Conservation (phyloP, 2,113 vertebrate genomes). For the Sander vitreus region DNA sequence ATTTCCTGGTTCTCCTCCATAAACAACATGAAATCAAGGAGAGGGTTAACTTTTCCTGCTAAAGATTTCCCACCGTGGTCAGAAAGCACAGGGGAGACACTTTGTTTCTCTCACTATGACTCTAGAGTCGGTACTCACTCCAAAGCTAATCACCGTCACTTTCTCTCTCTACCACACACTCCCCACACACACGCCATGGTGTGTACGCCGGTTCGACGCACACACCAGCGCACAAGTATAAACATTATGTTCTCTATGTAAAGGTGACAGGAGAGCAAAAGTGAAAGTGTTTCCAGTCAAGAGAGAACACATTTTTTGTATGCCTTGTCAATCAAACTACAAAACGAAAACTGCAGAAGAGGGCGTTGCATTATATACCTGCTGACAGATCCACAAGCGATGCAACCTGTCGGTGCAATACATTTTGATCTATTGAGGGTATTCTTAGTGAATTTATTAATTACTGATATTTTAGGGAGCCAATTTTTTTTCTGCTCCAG, state of each 20-base stretch:
- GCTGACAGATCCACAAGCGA: conserved; percentile 44
- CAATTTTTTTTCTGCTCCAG: neutral
- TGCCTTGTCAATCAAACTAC: conserved; percentile 11
- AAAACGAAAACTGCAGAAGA: neutral
- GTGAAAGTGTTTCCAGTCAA: neutral
- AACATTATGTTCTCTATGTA: neutral
- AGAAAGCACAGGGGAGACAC: too few relatives aligned
- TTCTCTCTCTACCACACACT: too few relatives aligned
- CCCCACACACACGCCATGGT: too few relatives aligned
- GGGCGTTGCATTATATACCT: neutral
- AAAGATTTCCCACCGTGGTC: too few relatives aligned
- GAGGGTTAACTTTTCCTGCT: too few relatives aligned
- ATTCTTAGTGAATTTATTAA: neutral
- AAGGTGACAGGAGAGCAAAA: neutral
- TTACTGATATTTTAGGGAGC: neutral
- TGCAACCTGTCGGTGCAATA: neutral
- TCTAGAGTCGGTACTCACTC: too few relatives aligned
- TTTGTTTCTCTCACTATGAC: too few relatives aligned
- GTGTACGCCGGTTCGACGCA: too few relatives aligned
- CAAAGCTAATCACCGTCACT: too few relatives aligned
- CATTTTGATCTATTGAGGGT: neutral
- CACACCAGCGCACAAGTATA: too few relatives aligned
- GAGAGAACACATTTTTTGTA: conserved; percentile 10
- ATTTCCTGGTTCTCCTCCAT: too few relatives aligned
- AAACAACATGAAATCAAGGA: too few relatives aligned